Conservation (phyloP, 2,888 invertebrate species). For the Anoncus sp. region DNA sequence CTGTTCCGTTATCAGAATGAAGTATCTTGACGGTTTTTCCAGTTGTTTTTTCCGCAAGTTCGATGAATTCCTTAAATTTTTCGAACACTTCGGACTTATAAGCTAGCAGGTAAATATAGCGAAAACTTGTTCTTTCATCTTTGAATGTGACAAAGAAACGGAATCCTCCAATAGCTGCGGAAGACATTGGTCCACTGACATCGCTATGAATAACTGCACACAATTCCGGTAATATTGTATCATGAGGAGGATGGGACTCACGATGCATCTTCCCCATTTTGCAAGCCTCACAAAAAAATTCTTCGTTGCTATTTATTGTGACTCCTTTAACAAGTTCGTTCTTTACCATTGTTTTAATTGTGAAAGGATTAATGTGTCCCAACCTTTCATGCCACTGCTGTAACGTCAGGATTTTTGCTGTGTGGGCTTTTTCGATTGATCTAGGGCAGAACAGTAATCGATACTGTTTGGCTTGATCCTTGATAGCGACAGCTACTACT, state of each 20-base stretch:
- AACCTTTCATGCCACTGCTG: conserved; percentile 43
- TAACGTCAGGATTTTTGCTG: not conserved
- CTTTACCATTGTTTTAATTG: conserved; percentile 21
- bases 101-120: conserved; percentile 42
- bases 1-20: not conserved
- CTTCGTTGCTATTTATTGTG: not conserved
- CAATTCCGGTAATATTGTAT: too few relatives aligned
- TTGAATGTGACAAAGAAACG: conserved; percentile 57
- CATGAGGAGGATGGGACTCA: too few relatives aligned
- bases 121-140: conserved; percentile 56
- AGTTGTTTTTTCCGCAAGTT: too few relatives aligned
- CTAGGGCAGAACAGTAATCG: too few relatives aligned
- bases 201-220: conserved; percentile 60
- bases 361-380: conserved; percentile 9
- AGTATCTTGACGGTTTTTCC: conserved; percentile 7
- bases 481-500: too few relatives aligned
- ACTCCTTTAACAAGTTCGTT: conserved; percentile 17
- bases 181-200: conserved; percentile 58
- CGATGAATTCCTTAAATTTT: too few relatives aligned
- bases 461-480: too few relatives aligned
- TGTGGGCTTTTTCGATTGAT: too few relatives aligned
- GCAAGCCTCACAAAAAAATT: conserved; percentile 55
- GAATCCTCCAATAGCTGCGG: conserved; percentile 44
- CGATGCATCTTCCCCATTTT: too few relatives aligned
- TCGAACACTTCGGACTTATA: conserved; percentile 52